Evolutionary conservation across 1,140 invertebrate species (phyloP).

Genomic region (Sarcophaga peregrina): DNA sequence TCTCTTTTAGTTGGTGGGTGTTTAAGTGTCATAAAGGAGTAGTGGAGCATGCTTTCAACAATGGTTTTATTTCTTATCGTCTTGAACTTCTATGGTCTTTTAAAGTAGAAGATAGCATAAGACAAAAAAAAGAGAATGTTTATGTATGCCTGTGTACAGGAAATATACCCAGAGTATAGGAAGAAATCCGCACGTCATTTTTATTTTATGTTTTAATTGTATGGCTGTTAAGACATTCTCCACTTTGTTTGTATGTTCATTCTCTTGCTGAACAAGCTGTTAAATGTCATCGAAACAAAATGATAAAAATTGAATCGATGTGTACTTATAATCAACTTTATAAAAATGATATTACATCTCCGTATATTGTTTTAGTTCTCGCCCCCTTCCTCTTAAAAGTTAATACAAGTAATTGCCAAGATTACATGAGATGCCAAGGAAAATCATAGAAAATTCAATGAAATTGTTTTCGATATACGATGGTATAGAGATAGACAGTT

Average conservation of each 20-base stretch:
- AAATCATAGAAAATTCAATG: background rate
- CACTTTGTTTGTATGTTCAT: too few species aligned
- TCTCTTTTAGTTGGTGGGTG: background rate
- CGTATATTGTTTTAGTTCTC: too few species aligned
- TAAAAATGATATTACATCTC: background rate
- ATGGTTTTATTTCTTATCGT: conserved; percentile 7
- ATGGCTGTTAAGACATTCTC: background rate
- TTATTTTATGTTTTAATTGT: conserved; percentile 11
- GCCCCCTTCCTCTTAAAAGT: background rate
- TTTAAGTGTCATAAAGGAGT: conserved; percentile 24
- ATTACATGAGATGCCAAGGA: background rate
- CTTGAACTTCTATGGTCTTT: conserved; percentile 1
- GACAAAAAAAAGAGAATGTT: too few species aligned
- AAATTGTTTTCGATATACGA: background rate
- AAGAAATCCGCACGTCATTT: too few species aligned
- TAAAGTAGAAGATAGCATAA: too few species aligned
- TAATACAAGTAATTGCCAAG: background rate
- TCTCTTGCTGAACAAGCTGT: background rate
- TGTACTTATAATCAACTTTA: conserved; percentile 10
- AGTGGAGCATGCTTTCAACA: conserved; percentile 21
- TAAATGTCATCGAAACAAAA: background rate
- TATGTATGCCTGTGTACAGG: too few species aligned
- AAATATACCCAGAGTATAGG: too few species aligned
- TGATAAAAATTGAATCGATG: conserved; percentile 9
- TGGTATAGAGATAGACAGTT: too few species aligned